These are phyloP conservation scores for Talpa occidentalis DNA, from an alignment of 2,113 vertebrate species.

Conservation along the genomic window DNA sequence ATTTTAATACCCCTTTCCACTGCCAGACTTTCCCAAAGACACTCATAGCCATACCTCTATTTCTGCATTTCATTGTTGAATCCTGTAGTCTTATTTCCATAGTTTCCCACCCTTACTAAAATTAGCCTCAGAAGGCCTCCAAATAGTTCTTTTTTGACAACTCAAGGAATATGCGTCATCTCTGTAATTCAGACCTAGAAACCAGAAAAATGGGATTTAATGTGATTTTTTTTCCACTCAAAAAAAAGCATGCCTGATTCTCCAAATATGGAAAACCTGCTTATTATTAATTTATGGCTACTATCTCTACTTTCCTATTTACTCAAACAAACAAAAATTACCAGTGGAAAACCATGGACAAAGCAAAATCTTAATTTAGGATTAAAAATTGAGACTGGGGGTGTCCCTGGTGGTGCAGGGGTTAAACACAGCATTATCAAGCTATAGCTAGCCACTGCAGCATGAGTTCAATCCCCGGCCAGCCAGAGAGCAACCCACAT, in stretches of 20 bases:
- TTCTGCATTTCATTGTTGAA: constrained; percentile 7
- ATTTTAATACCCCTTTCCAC: background rate
- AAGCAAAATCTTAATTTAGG: background rate
- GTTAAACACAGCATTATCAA: no score
- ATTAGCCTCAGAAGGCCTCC: background rate
- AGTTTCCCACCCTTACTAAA: background rate
- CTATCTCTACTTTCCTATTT: background rate
- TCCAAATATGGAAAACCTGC: background rate
- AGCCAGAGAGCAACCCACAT: no score
- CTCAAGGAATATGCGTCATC: background rate
- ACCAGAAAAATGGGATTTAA: background rate
- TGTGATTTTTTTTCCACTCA: background rate
- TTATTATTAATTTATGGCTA: background rate
- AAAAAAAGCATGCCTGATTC: background rate
- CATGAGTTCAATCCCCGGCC: no score
- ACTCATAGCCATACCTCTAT: background rate
- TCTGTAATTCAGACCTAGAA: constrained; percentile 5
- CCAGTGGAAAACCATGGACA: background rate
- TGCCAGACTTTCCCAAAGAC: background rate
- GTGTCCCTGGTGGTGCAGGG: no score
- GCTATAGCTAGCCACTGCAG: no score
- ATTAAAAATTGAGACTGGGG: constrained; percentile 9
- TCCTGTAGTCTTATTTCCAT: background rate
- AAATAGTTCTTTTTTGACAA: constrained; percentile 36
- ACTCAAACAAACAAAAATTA: background rate